phyloP scores from a whole-genome alignment of 2,113 vertebrate genomes.

The Cettia cetti region DNA sequence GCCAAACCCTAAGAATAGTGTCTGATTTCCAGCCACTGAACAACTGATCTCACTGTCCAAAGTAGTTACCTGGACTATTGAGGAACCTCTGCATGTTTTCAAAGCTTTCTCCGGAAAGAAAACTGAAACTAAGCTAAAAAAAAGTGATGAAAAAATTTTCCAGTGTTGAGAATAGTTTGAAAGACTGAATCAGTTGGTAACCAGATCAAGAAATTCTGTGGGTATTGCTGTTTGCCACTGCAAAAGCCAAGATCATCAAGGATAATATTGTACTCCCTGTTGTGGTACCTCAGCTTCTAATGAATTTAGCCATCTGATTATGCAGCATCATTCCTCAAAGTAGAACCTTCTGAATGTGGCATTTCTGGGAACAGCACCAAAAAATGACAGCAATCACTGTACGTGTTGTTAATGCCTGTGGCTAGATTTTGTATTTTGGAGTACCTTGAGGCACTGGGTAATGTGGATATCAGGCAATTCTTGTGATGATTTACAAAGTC shows the following conservation, averaged over 20 bases:
- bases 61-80: not conserved
- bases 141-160: not conserved
- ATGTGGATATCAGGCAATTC: not conserved
- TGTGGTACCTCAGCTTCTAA: not conserved
- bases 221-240: not conserved
- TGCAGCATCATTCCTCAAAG: slow-evolving; percentile 33
- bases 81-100: not conserved
- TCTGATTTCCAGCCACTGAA: not conserved
- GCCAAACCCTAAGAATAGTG: not conserved
- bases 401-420: slow-evolving; percentile 28
- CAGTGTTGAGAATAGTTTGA: not conserved
- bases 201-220: not conserved
- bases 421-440: slow-evolving; percentile 1
- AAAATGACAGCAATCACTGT: slow-evolving; percentile 22
- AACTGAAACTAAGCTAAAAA: not conserved
- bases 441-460: not conserved
- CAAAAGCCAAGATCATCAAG: not conserved
- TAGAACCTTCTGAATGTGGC: slow-evolving; percentile 4
- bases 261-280: not conserved
- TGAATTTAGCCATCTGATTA: slow-evolving; percentile 19
- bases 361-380: slow-evolving; percentile 55
- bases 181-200: not conserved
- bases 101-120: not conserved
- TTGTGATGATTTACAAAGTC: not conserved
- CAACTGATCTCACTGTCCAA: not conserved